Base-by-base conservation (phyloP, 1,140 invertebrate species). In the Drosophila nikananu region DNA sequence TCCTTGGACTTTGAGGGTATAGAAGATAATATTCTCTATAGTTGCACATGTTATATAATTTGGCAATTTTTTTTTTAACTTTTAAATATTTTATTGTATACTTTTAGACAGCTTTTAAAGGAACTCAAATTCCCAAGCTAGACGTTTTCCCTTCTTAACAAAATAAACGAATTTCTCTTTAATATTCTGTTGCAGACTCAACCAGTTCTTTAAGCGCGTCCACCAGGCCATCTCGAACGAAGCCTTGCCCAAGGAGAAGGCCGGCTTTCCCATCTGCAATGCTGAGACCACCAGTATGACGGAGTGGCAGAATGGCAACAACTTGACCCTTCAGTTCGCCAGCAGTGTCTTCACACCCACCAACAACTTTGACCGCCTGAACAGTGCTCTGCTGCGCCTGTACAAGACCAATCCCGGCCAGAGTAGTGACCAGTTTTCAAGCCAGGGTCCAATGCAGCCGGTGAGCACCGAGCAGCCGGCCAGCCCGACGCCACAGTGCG, bases 241-340 rank as follows among this genome's bases (percentile, higher is more conserved):
- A 35, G 63, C 81, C 19, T 48, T 51, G 8, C 70, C 75, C 13
- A 72, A 37, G 25, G 79, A 83, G 63, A 91, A 80, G 67, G 91
- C 92, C 17, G 91, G 83, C 25, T 93, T 92, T 68, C 92, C 92
- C 21, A 72, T 86, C 8, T 93, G 92, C 62, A 90, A 82, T 64
- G 72, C 61, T 1, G 92, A 92, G 27, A 83, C 79, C 3, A 92
- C 66, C 19, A 78, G 57, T 7, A 44, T 61, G 6, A 71, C 72
- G 6, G 73, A 81, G 13, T 93, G 92, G 92, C 61, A 81, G 27
- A 67, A 71, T 12, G 78, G 75, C 23, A 76, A 75, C 42, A 93
- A 93, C 58, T 62, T 93, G 2, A 91, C 91, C 3, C 77, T 93
- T 5, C 55, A 81, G 13, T 93, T 93, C 13, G 80, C 91, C 27